Evolutionary conservation across 1,140 invertebrate genomes (phyloP).

Genomic region (Dinoponera quadriceps): DNA sequence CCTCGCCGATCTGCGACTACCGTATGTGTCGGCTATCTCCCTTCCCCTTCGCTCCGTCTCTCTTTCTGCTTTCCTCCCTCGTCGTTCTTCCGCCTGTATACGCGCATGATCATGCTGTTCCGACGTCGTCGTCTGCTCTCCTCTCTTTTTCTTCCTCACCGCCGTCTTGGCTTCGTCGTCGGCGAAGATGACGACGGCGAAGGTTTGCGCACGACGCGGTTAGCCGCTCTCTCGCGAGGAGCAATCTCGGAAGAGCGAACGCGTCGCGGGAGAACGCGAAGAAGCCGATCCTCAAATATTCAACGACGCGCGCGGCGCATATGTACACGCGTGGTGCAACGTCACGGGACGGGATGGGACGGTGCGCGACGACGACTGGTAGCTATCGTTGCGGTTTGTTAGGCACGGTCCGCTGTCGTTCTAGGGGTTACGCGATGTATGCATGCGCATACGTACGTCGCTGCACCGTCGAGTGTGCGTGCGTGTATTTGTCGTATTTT

Average conservation of each 20-base stretch:
- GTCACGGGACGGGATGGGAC: slow-evolving; percentile 40
- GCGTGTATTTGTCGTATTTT: slow-evolving; percentile 35
- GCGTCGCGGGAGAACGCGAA: slow-evolving; percentile 21
- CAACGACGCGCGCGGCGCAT: slow-evolving; percentile 56
- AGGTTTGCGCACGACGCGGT: slow-evolving; percentile 43
- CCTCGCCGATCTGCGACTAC: slow-evolving; percentile 84
- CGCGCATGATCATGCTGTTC: slow-evolving; percentile 71
- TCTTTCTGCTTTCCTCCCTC: slow-evolving; percentile 18
- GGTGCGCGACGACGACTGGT: slow-evolving; percentile 69
- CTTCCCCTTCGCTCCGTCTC: slow-evolving; percentile 20
- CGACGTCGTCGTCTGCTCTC: slow-evolving; percentile 59
- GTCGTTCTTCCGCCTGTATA: slow-evolving; percentile 56
- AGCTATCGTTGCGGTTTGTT: slow-evolving; percentile 81
- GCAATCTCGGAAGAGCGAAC: slow-evolving; percentile 20
- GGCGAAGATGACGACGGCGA: slow-evolving; percentile 35
- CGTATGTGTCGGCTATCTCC: slow-evolving; percentile 84
- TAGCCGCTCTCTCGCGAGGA: slow-evolving; percentile 52
- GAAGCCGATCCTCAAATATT: slow-evolving; percentile 78
- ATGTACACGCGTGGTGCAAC: slow-evolving; percentile 14
- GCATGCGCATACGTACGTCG: slow-evolving; percentile 15
- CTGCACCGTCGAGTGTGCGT: background rate
- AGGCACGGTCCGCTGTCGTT: slow-evolving; percentile 70
- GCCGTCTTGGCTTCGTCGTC: slow-evolving; percentile 28
- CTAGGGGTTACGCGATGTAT: slow-evolving; percentile 63
- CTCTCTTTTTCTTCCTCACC: slow-evolving; percentile 47